These are phyloP conservation scores for Eurytoma adleriae DNA, from an alignment of 2,888 invertebrate genomes.

Conservation along the genomic window DNA sequence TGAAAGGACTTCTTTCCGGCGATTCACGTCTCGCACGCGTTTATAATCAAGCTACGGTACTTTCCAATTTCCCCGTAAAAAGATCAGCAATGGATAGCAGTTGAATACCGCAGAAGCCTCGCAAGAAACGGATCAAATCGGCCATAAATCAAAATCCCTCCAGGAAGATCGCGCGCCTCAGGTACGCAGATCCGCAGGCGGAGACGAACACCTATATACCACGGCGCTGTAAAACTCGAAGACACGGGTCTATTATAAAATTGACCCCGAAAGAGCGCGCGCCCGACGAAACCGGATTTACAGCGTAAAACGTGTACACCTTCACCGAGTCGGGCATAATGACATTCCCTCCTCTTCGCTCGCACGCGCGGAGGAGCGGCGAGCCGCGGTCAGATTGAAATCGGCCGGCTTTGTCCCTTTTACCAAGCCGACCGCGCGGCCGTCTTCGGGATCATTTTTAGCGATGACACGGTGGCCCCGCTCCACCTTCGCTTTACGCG, in stretches of 20 bases:
- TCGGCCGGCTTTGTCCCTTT: conserved; percentile 4
- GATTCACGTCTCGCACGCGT: no score
- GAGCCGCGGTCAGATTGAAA: background rate
- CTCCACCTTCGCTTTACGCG: background rate
- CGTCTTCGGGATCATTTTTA: conserved; percentile 16
- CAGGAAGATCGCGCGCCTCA: background rate
- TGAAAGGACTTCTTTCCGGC: no score
- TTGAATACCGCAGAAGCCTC: background rate
- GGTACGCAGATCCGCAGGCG: background rate
- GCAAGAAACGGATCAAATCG: background rate
- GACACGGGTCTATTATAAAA: conserved; percentile 28
- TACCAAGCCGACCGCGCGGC: conserved; percentile 1
- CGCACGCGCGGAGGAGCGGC: background rate
- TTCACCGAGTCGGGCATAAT: background rate
- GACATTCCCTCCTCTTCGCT: no score
- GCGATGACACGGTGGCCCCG: conserved; percentile 29
- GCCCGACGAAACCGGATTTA: background rate
- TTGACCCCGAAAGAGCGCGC: conserved; percentile 5
- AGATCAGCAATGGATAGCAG: no score
- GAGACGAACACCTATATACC: background rate
- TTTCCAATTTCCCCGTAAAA: no score
- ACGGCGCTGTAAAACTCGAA: conserved; percentile 3
- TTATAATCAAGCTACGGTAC: no score
- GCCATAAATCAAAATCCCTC: conserved; percentile 11
- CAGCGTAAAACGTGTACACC: background rate